These are phyloP conservation scores for Etheostoma cragini DNA, from an alignment of 2,113 vertebrate species.

Conservation along the genomic window DNA sequence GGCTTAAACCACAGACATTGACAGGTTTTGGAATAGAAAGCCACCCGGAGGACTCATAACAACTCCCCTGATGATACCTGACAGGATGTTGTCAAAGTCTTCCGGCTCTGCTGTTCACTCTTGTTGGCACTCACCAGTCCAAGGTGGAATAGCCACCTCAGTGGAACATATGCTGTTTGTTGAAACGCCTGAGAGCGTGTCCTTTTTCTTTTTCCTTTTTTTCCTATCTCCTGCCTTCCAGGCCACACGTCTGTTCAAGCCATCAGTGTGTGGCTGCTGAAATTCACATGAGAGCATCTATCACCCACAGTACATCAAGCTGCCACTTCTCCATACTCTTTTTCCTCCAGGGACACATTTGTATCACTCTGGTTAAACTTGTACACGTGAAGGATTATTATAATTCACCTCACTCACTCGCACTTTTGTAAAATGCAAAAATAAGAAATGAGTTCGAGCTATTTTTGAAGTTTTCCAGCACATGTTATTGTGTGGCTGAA, in stretches of 20 bases:
- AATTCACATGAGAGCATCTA: conserved; percentile 81
- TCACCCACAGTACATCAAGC: conserved; percentile 73
- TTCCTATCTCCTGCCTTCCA: conserved; percentile 63
- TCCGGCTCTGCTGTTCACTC: conserved; percentile 63
- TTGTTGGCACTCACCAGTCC: conserved; percentile 78
- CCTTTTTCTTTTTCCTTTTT: conserved; percentile 31
- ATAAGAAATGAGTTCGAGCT: conserved; percentile 1
- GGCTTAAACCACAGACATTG: conserved; percentile 44
- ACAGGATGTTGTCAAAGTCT: conserved; percentile 81
- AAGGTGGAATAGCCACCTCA: conserved; percentile 82
- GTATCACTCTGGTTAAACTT: conserved; percentile 56
- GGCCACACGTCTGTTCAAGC: conserved; percentile 81
- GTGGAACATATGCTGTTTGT: conserved; percentile 87
- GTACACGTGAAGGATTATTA: conserved; percentile 37
- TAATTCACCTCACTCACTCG: conserved; percentile 18
- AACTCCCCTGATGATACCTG: conserved; percentile 70
- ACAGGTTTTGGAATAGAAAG: conserved; percentile 59
- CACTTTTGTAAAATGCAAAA: conserved; percentile 41
- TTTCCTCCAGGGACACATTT: conserved; percentile 60
- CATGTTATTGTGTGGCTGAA: conserved; percentile 54
- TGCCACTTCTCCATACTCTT: conserved; percentile 59
- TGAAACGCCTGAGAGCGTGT: conserved; percentile 75
- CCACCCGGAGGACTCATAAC: conserved; percentile 49
- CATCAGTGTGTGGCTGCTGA: conserved; percentile 77
- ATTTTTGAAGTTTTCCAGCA: conserved; percentile 36